Percentiles rank a stretch among this genome's conserved stretches.
phyloP scores from a whole-genome alignment of 2,113 vertebrate species.

The Gallinago paraguaiae region DNA sequence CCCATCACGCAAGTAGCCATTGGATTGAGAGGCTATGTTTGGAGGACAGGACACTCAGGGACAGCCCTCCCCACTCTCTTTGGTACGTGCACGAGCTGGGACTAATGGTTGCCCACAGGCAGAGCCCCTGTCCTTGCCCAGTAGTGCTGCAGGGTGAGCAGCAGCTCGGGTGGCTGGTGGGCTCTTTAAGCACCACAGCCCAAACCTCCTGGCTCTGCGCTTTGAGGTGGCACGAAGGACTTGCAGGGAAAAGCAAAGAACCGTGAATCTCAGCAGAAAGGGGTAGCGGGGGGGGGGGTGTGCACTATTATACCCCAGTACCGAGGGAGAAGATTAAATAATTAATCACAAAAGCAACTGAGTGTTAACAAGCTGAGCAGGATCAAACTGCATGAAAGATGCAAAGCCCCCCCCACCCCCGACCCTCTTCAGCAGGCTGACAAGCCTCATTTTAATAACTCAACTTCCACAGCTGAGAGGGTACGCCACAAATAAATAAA shows the following conservation, averaged over 20 bases:
- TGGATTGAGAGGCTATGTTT: fast-evolving
- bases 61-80: background rate
- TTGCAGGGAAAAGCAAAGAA: constrained; percentile 27
- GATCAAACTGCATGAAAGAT: constrained; percentile 72
- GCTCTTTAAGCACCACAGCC: background rate
- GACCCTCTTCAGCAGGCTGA: background rate
- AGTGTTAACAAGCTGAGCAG: constrained; percentile 56
- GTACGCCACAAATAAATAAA: background rate
- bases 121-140: fast-evolving
- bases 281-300: constrained; percentile 12
- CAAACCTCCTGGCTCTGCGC: background rate
- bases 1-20: background rate
- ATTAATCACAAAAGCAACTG: constrained; percentile 73
- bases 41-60: background rate
- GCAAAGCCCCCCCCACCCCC: background rate
- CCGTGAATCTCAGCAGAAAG: constrained; percentile 66
- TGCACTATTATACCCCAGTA: constrained; percentile 18
- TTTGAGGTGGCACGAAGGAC: background rate
- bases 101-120: fast-evolving
- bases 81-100: background rate
- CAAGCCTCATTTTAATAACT: constrained; percentile 40
- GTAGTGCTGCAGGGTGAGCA: fast-evolving
- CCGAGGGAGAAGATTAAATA: constrained; percentile 65
- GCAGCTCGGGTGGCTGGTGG: fast-evolving
- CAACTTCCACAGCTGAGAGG: background rate